Conservation (phyloP, 2,113 vertebrate genomes). For the Saguinus midas region DNA sequence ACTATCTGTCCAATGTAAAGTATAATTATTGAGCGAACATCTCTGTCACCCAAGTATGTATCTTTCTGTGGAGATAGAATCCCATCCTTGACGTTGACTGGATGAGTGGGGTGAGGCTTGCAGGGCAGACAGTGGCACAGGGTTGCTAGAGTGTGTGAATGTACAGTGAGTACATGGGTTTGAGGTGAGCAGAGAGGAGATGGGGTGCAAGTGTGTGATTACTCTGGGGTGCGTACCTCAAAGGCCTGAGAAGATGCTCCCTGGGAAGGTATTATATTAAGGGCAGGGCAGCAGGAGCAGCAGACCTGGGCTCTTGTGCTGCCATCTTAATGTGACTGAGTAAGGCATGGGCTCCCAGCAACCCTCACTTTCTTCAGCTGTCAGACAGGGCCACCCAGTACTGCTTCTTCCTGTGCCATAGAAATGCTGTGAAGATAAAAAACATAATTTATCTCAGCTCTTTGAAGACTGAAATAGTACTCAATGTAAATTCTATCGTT, state of each 20-base stretch:
- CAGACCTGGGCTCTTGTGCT: too few relatives aligned
- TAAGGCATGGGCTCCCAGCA: rapidly evolving
- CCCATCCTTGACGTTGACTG: neutral
- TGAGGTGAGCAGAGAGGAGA: neutral
- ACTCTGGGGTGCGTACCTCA: neutral
- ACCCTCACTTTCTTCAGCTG: neutral
- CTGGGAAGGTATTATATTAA: neutral
- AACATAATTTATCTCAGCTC: neutral
- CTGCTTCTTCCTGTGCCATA: neutral
- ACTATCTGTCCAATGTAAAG: neutral
- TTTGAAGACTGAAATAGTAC: neutral
- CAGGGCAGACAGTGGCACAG: neutral
- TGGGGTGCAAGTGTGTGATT: rapidly evolving
- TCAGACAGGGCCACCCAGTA: too few relatives aligned
- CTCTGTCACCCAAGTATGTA: neutral
- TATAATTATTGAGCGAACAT: neutral
- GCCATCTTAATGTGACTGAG: neutral
- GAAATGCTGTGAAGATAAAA: neutral
- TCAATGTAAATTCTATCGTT: neutral
- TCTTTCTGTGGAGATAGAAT: neutral
- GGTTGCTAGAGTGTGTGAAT: neutral
- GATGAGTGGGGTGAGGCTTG: neutral
- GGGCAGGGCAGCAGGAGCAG: too few relatives aligned
- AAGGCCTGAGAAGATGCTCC: neutral
- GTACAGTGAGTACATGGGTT: neutral